A percentile compares a stretch with the other conserved stretches of the same genome.
phyloP scores from a whole-genome alignment of 2,113 vertebrate genomes.

The Otocyon megalotis region DNA sequence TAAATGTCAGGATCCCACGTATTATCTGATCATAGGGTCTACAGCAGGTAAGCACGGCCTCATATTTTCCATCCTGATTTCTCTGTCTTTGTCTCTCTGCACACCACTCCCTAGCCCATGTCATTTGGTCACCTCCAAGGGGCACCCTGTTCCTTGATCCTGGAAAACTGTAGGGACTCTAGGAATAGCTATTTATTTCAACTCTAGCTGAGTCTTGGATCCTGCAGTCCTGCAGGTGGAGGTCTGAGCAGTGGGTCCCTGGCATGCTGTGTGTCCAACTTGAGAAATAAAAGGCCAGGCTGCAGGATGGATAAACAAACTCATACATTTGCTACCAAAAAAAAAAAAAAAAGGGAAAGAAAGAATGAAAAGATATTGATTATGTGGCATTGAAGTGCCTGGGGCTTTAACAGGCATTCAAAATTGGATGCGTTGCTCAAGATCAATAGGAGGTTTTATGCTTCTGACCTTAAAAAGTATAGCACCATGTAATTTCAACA shows the following conservation, averaged over 20 bases:
- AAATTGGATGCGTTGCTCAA: constrained; percentile 71
- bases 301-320: constrained; percentile 79
- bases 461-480: constrained; percentile 78
- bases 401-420: constrained; percentile 83
- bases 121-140: constrained; percentile 51
- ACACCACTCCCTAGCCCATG: neutral
- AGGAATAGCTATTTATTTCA: constrained; percentile 18
- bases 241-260: constrained; percentile 64
- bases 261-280: constrained; percentile 39
- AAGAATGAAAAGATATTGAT: constrained; percentile 84
- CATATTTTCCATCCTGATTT: neutral
- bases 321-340: constrained; percentile 69
- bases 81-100: neutral
- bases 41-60: neutral
- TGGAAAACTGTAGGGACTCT: constrained; percentile 32
- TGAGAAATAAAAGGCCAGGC: constrained; percentile 67
- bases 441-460: constrained; percentile 85
- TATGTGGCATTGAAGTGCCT: constrained; percentile 75
- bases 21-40: neutral
- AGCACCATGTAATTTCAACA: constrained; percentile 64
- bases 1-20: neutral
- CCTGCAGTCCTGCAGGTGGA: neutral
- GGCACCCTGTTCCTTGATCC: neutral
- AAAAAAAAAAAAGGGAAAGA: neutral
- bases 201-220: neutral